Percentiles rank a stretch among this genome's conserved stretches.
These are phyloP conservation scores for Temnothorax nylanderi DNA, from an alignment of 1,140 invertebrate species.

Conservation along the genomic window DNA sequence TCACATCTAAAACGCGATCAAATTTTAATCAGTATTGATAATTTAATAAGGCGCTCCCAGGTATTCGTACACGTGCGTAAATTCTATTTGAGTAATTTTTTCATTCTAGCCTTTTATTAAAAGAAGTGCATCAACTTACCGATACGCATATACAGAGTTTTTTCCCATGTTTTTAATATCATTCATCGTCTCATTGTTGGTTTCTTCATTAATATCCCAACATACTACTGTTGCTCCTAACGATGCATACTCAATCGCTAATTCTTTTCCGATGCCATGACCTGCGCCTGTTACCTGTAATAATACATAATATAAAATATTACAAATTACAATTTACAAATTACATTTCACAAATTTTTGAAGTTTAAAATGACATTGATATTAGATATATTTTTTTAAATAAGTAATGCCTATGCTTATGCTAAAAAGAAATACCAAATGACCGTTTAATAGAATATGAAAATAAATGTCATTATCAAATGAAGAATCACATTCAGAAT, in stretches of 20 bases:
- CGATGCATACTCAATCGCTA: constrained; percentile 92
- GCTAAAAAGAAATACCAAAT: no score
- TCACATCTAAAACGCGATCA: constrained; percentile 87
- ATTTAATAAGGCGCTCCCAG: no score
- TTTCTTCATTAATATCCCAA: constrained; percentile 94
- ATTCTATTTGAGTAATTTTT: not conserved
- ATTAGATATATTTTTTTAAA: no score
- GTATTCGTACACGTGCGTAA: not conserved
- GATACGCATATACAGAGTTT: constrained; percentile 85
- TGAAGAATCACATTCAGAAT: no score
- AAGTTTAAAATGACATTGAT: no score
- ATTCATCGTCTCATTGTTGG: constrained; percentile 88
- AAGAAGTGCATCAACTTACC: constrained; percentile 78
- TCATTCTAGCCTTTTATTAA: not conserved
- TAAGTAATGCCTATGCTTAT: no score
- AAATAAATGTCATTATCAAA: no score
- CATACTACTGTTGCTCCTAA: constrained; percentile 93
- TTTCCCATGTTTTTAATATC: constrained; percentile 85
- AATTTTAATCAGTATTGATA: not conserved
- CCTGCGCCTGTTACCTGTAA: constrained; percentile 94
- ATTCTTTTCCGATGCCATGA: constrained; percentile 95
- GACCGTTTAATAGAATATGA: no score
- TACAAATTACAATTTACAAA: no score
- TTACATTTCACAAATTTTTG: not conserved
- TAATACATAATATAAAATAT: not conserved